A percentile compares a stretch with the other conserved stretches of the same genome.
Conservation (phyloP, 2,797 vertebrate genomes). For the Crocodylus rhombifer region DNA sequence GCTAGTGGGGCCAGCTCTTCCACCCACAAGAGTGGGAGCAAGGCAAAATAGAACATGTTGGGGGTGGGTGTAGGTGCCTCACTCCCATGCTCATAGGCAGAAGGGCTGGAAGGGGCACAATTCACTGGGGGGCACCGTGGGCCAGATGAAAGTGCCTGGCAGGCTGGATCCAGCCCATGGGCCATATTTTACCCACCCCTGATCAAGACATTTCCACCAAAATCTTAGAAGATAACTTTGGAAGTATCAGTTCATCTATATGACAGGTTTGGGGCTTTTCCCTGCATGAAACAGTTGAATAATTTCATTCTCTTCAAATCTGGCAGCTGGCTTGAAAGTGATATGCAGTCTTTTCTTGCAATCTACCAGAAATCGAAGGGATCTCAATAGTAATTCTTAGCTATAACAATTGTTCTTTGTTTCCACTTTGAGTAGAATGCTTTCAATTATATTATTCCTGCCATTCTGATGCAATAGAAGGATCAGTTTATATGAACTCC, state of each 20-base stretch:
- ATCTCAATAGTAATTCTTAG: background rate
- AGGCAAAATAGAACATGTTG: too few species aligned
- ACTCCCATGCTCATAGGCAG: too few species aligned
- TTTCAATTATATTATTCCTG: background rate
- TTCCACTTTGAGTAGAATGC: background rate
- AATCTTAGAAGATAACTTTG: background rate
- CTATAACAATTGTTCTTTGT: constrained; percentile 19
- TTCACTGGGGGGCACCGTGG: too few species aligned
- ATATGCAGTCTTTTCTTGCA: background rate
- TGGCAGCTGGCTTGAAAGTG: background rate
- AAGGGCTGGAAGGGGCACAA: too few species aligned
- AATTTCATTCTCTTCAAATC: background rate
- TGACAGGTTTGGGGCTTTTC: background rate
- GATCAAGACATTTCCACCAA: background rate
- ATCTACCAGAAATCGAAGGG: background rate
- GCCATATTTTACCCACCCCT: too few species aligned
- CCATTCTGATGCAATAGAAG: background rate
- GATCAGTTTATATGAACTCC: background rate
- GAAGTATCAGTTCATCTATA: background rate
- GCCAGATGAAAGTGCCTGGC: too few species aligned
- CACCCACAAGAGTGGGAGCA: too few species aligned
- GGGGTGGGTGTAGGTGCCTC: too few species aligned
- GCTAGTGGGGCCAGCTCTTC: too few species aligned
- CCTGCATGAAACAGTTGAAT: background rate
- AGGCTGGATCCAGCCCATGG: too few species aligned